These are phyloP conservation scores for Drosophila aldrichi DNA, from an alignment of 2,888 invertebrate species.

Conservation along the genomic window DNA sequence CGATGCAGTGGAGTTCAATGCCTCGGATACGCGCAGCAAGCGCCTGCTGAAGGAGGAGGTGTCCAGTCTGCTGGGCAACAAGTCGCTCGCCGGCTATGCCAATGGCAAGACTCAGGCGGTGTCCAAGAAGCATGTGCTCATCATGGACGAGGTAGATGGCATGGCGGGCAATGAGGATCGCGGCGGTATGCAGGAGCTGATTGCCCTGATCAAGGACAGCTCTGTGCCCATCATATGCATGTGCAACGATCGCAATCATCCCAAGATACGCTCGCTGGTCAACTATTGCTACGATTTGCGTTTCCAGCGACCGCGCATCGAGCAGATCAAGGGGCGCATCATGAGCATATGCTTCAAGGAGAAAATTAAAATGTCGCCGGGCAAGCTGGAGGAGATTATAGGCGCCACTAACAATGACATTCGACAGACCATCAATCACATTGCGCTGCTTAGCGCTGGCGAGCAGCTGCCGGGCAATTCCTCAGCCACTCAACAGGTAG, in stretches of 20 bases:
- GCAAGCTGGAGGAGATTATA: slow-evolving; percentile 93
- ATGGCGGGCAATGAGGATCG: slow-evolving; percentile 99
- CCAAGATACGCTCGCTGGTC: slow-evolving; percentile 95
- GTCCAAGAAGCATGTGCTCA: slow-evolving; percentile 93
- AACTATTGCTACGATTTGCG: slow-evolving; percentile 97
- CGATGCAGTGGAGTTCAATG: slow-evolving; percentile 97
- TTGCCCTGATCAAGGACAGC: slow-evolving; percentile 94
- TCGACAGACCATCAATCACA: slow-evolving; percentile 95
- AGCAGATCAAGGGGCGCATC: slow-evolving; percentile 96
- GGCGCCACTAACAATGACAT: slow-evolving; percentile 96
- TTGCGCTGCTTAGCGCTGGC: slow-evolving; percentile 92
- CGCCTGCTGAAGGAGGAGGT: slow-evolving; percentile 93
- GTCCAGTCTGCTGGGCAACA: slow-evolving; percentile 91
- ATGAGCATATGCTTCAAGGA: slow-evolving; percentile 97
- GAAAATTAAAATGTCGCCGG: slow-evolving; percentile 91
- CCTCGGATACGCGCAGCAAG: slow-evolving; percentile 98
- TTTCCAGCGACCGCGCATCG: slow-evolving; percentile 93
- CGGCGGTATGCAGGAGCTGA: slow-evolving; percentile 98
- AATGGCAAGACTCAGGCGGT: slow-evolving; percentile 87
- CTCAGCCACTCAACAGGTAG: slow-evolving; percentile 80
- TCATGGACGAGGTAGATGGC: slow-evolving; percentile 99
- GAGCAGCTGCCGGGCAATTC: slow-evolving; percentile 82
- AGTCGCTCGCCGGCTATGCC: slow-evolving; percentile 90
- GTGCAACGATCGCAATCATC: slow-evolving; percentile 98
- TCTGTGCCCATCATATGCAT: slow-evolving; percentile 97